These are phyloP conservation scores for Tinamus guttatus DNA, from an alignment of 2,113 vertebrate genomes.

Conservation along the genomic window DNA sequence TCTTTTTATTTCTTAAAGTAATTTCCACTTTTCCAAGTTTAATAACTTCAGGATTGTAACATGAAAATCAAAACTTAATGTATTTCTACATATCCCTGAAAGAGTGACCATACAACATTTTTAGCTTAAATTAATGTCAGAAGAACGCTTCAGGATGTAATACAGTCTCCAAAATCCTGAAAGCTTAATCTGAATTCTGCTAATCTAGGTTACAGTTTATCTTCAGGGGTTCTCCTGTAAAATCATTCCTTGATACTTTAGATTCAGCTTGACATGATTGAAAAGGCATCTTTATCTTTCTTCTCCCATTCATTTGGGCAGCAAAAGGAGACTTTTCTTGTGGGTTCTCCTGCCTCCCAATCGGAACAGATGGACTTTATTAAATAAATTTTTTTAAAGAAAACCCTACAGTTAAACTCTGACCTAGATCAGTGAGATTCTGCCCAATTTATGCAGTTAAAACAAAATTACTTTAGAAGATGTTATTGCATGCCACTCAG, in stretches of 20 bases:
- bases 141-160: constrained; percentile 16
- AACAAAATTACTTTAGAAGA: constrained; percentile 30
- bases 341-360: not conserved
- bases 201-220: constrained; percentile 73
- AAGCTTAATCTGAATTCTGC: constrained; percentile 54
- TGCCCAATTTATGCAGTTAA: not conserved
- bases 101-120: not conserved
- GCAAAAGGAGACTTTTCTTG: not conserved
- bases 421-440: not conserved
- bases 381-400: constrained; percentile 38
- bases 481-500: constrained; percentile 2
- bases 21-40: not conserved
- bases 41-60: not conserved
- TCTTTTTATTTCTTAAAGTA: not conserved
- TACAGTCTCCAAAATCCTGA: constrained; percentile 12
- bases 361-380: not conserved
- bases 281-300: constrained; percentile 8
- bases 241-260: constrained; percentile 33
- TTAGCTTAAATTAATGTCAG: constrained; percentile 8
- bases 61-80: not conserved
- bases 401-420: constrained; percentile 42
- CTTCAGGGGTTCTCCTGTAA: constrained; percentile 63
- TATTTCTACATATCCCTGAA: not conserved
- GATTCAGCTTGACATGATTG: constrained; percentile 34
- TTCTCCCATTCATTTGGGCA: constrained; percentile 7